Conservation (phyloP, 2,888 invertebrate species). For the Chalcis sispes region DNA sequence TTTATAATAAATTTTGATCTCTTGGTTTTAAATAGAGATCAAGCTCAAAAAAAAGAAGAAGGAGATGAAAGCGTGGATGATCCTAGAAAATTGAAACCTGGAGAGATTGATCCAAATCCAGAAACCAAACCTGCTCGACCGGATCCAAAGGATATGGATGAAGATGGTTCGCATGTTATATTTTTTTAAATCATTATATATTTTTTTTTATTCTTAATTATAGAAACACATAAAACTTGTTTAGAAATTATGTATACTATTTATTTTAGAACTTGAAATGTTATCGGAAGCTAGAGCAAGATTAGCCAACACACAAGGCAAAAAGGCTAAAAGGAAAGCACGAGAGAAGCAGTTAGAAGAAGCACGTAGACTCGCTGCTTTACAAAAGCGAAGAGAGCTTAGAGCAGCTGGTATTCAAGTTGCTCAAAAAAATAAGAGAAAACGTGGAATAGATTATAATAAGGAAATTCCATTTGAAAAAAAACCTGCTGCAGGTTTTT, state of each 20-base stretch:
- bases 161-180: slow-evolving; percentile 85
- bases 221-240: not conserved
- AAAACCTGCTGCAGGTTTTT: slow-evolving; percentile 93
- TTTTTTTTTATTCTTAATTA: slow-evolving; percentile 10
- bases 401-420: slow-evolving; percentile 95
- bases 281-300: slow-evolving; percentile 98
- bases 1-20: no score
- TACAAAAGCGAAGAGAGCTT: slow-evolving; percentile 98
- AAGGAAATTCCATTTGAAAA: slow-evolving; percentile 99
- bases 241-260: slow-evolving; percentile 43
- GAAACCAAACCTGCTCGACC: slow-evolving; percentile 99
- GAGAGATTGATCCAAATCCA: slow-evolving; percentile 99
- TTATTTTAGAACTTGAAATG: slow-evolving; percentile 94
- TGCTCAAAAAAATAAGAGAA: slow-evolving; percentile 85
- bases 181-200: not conserved
- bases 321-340: slow-evolving; percentile 95
- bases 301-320: slow-evolving; percentile 98
- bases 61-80: slow-evolving; percentile 95
- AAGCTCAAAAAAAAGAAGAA: slow-evolving; percentile 97
- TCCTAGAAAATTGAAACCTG: slow-evolving; percentile 97
- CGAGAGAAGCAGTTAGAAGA: slow-evolving; percentile 99
- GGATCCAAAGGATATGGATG: slow-evolving; percentile 99
- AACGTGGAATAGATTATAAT: slow-evolving; percentile 97
- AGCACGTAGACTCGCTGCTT: slow-evolving; percentile 94
- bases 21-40: slow-evolving; percentile 81